These are phyloP conservation scores for Epizoanthus scotinus DNA, from an alignment of 92 coral and sea anemone genomes.

Conservation along the genomic window DNA sequence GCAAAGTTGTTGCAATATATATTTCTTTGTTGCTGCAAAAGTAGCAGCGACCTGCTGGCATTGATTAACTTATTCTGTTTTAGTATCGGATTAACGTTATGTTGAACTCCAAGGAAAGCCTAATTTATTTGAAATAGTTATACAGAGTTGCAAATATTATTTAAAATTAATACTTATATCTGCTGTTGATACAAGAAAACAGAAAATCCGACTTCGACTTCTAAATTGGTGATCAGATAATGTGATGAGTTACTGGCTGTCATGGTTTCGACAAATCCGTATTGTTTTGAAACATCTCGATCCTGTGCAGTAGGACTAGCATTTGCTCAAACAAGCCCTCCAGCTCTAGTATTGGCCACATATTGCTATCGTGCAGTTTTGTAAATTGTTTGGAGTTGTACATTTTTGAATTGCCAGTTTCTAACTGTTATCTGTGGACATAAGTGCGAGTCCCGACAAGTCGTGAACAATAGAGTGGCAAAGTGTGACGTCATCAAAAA, in stretches of 20 bases:
- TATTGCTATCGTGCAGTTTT: too few relatives aligned
- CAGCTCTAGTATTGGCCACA: too few relatives aligned
- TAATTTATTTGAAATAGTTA: slow-evolving; percentile 30
- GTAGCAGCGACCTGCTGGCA: background rate
- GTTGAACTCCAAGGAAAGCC: slow-evolving; percentile 15
- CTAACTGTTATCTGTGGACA: slow-evolving; percentile 4
- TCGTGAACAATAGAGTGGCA: background rate
- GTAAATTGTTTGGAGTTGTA: background rate
- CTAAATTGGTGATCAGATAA: too few relatives aligned
- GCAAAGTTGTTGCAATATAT: background rate
- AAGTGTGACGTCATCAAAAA: too few relatives aligned
- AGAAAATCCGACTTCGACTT: background rate
- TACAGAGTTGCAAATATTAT: slow-evolving; percentile 25
- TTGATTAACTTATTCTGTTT: slow-evolving; percentile 5
- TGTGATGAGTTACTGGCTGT: too few relatives aligned
- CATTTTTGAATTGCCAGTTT: background rate
- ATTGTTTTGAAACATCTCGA: too few relatives aligned
- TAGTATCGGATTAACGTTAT: too few relatives aligned
- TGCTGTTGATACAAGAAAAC: slow-evolving; percentile 10
- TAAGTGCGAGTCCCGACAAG: background rate
- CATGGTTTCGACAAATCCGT: too few relatives aligned
- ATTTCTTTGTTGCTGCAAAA: background rate
- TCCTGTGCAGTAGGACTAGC: too few relatives aligned
- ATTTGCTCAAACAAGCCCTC: too few relatives aligned
- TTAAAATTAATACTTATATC: slow-evolving; percentile 11